These are phyloP conservation scores for Dendrophyllia cribrosa DNA, from an alignment of 64 coral and sea anemone genomes.

Conservation along the genomic window DNA sequence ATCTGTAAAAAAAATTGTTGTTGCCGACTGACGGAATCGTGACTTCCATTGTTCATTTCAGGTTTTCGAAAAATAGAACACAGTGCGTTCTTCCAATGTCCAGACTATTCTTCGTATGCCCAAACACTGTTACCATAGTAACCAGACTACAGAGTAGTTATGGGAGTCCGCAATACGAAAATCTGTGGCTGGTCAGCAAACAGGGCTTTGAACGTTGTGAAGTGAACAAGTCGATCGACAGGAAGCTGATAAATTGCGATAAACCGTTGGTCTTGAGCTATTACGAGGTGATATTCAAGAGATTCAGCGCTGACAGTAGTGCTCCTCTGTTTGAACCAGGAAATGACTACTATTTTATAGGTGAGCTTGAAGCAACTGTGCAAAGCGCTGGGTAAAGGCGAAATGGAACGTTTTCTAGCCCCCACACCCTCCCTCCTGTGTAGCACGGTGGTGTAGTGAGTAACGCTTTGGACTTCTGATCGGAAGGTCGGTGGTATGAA, in stretches of 20 bases:
- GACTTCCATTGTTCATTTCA: conserved; percentile 11
- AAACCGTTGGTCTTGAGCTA: conserved; percentile 68
- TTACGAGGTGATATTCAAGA: conserved; percentile 68
- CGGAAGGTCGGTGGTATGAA: too few species aligned
- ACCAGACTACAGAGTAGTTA: conserved; percentile 10
- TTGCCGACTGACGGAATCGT: neutral
- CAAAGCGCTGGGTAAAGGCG: too few species aligned
- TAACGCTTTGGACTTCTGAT: too few species aligned
- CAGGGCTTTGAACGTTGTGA: conserved; percentile 63
- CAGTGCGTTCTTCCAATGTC: conserved; percentile 67
- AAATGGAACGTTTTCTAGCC: too few species aligned
- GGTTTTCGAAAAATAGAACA: conserved; percentile 48
- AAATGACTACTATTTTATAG: conserved; percentile 90
- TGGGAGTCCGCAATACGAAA: conserved; percentile 71
- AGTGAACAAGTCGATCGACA: conserved; percentile 20
- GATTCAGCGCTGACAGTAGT: conserved; percentile 24
- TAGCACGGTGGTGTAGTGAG: too few species aligned
- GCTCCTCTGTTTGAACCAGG: conserved; percentile 69
- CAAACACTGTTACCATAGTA: conserved; percentile 64
- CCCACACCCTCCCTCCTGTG: too few species aligned
- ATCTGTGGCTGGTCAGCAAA: conserved; percentile 79
- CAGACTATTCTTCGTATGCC: conserved; percentile 74
- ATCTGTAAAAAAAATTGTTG: too few species aligned
- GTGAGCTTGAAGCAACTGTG: conserved; percentile 18
- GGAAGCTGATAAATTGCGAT: conserved; percentile 46